Base-by-base conservation (phyloP, 2,113 vertebrate genomes). In the Corydoras sp. region DNA sequence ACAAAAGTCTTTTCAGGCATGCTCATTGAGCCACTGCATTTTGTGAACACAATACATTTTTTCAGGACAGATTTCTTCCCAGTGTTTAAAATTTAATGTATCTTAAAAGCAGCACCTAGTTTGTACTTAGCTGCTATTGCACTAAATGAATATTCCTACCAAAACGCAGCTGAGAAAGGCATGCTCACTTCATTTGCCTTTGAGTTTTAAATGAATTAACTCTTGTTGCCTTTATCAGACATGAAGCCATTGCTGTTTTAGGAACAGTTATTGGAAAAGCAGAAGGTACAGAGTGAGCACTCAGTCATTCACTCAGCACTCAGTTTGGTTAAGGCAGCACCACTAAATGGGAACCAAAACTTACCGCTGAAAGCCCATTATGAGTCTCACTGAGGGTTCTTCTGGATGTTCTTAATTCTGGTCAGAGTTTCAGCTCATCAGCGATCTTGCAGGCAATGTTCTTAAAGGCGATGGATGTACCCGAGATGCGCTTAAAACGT, bases 391-490 rank as follows among this genome's bases (percentile, higher is more conserved):
- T 24, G 24, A 35, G 60, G 10, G 31, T 31, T 30, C 61, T 62
- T 32, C 3, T 12, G 14, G 7, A 43, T 15, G 50, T 71, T 56
- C 55, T 6, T 15, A 15, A 32, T 11, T 18, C 35, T 14, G 50
- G 68, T 93, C 92, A 99, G 89, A 99, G 92, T 88, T 99, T 98
- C 80, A 98, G 94, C 92, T 98, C 96, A 0, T 98, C 96, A 62
- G 96, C 95, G 82, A 98, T 95, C 90, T 99, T 99, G 85, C 94
- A 99, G 87, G 92, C 93, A 80, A 95, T 92, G 82, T 93, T 93
- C 86, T 94, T 99, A 90, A 99, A 99, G 88, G 97, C 95, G 86
- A 99, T 99, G 82, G 97, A 99, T 72, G 96, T 96, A 83, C 97
- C 97, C 15, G 96, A 95, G 88, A 99, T 99, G 89, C 97, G 88